These are phyloP conservation scores for Callinectes sapidus DNA, from an alignment of 2,888 invertebrate genomes.

Conservation along the genomic window DNA sequence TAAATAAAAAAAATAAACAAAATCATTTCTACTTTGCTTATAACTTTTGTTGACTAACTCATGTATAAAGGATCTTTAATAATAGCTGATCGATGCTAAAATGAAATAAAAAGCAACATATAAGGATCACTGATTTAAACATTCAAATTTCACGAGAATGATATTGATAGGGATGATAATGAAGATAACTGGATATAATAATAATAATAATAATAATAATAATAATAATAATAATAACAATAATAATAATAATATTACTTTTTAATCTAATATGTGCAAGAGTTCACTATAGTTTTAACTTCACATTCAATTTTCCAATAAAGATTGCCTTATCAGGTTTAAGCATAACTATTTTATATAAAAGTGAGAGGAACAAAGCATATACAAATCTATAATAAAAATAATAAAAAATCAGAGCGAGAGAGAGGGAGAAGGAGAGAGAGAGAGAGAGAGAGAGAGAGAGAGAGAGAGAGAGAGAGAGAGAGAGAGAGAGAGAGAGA, in stretches of 20 bases:
- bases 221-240: conserved; percentile 20
- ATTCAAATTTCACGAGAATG: background rate
- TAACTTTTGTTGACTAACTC: background rate
- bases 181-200: background rate
- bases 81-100: background rate
- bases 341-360: background rate
- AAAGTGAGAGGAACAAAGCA: background rate
- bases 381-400: background rate
- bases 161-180: background rate
- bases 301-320: background rate
- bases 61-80: too few relatives aligned
- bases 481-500: too few relatives aligned
- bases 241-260: background rate
- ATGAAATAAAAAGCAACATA: background rate
- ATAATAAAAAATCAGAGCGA: background rate
- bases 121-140: background rate
- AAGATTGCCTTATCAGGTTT: background rate
- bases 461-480: too few relatives aligned
- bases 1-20: background rate
- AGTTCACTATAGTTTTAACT: background rate
- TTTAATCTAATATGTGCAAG: background rate
- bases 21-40: background rate
- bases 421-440: too few relatives aligned
- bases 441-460: too few relatives aligned
- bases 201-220: conserved; percentile 16